Evolutionary conservation across 2,888 invertebrate genomes (phyloP).

Genomic region (Dysmachus trigonus): DNA sequence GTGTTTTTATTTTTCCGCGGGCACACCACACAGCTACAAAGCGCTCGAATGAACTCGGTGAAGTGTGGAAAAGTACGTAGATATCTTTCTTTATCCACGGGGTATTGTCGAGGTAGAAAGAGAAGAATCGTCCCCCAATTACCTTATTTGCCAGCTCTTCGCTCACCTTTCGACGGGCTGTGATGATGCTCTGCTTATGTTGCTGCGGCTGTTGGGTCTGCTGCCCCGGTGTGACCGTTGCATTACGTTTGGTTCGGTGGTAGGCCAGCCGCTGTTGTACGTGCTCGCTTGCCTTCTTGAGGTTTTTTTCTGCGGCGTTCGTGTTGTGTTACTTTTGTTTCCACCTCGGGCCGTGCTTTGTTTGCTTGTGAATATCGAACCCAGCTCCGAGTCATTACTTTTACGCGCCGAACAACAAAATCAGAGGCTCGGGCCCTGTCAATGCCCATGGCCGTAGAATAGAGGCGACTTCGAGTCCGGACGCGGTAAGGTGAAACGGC

Average conservation of each 20-base stretch:
- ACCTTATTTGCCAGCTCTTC: neutral
- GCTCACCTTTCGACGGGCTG: neutral
- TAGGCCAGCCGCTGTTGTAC: neutral
- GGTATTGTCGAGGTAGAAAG: neutral
- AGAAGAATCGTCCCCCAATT: neutral
- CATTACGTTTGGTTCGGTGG: neutral
- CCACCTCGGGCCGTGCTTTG: neutral
- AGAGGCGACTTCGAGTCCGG: neutral
- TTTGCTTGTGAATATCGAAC: neutral
- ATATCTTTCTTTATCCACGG: neutral
- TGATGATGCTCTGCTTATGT: too few relatives aligned
- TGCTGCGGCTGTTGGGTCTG: neutral
- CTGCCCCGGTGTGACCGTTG: neutral
- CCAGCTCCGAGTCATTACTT: neutral
- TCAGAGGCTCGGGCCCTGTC: neutral
- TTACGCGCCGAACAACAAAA: neutral
- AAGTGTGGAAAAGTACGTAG: neutral
- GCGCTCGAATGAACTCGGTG: neutral
- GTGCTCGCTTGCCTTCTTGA: neutral
- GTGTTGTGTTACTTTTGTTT: neutral
- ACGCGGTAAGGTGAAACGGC: conserved; percentile 2
- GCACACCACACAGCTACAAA: neutral
- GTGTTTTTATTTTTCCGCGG: neutral
- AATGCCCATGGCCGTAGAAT: neutral
- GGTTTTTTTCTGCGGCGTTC: neutral